A percentile compares a stretch with the other conserved stretches of the same genome.
phyloP scores from a whole-genome alignment of 2,888 invertebrate genomes.

The Cerceris ruficornis region DNA sequence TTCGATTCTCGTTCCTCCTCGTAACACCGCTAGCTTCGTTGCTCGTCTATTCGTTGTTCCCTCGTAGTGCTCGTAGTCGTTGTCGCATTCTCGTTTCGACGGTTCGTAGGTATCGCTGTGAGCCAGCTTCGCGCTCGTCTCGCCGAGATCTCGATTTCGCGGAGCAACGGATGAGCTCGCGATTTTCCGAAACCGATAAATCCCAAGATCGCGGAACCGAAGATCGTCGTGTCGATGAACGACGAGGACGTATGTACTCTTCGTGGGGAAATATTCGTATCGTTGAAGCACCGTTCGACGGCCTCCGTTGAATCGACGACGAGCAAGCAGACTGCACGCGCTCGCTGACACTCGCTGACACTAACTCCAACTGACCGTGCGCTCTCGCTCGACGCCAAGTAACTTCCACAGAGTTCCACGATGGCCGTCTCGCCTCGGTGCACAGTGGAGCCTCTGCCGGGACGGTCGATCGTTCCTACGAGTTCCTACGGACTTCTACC shows the following conservation, averaged over 20 bases:
- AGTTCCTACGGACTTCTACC: too few species aligned
- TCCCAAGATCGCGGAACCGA: too few species aligned
- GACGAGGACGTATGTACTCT: too few species aligned
- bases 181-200: background rate
- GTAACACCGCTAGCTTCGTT: slow-evolving; percentile 26
- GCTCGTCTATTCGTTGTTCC: slow-evolving; percentile 19
- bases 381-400: slow-evolving; percentile 21
- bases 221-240: too few species aligned
- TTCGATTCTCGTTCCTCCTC: slow-evolving; percentile 23
- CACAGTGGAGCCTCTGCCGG: slow-evolving; percentile 44
- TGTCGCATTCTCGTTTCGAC: slow-evolving; percentile 50
- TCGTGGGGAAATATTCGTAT: too few species aligned
- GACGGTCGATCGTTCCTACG: background rate
- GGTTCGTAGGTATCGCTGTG: slow-evolving; percentile 7
- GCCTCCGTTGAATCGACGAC: too few species aligned
- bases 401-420: slow-evolving; percentile 36
- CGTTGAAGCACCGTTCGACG: too few species aligned
- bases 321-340: background rate
- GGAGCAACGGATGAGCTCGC: background rate
- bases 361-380: slow-evolving; percentile 24
- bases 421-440: slow-evolving; percentile 1
- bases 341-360: slow-evolving; percentile 10
- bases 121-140: background rate
- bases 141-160: background rate
- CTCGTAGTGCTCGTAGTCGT: slow-evolving; percentile 29